These are phyloP conservation scores for Cuculus canorus DNA, from an alignment of 2,797 vertebrate genomes.

Conservation along the genomic window DNA sequence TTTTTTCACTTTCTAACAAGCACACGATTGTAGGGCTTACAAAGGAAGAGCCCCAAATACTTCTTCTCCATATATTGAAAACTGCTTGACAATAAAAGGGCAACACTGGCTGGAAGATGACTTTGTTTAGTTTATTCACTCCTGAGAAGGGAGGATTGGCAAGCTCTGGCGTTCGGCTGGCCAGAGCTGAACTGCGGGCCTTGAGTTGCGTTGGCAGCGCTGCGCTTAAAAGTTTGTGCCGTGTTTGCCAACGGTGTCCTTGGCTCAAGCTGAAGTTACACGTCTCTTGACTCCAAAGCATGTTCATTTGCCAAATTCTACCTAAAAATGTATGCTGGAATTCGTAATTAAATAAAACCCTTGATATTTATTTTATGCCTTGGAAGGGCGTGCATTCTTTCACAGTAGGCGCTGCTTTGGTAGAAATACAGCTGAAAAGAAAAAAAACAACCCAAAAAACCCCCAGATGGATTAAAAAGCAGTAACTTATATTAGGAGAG, in stretches of 20 bases:
- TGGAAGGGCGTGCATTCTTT: neutral
- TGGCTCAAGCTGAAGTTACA: slow-evolving; percentile 46
- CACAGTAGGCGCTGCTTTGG: neutral
- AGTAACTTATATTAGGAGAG: neutral
- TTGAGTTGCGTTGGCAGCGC: slow-evolving; percentile 44
- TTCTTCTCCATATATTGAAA: neutral
- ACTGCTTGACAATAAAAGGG: neutral
- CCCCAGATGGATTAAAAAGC: neutral
- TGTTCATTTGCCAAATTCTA: slow-evolving; percentile 32
- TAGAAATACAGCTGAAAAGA: slow-evolving; percentile 1
- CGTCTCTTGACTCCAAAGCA: slow-evolving; percentile 12
- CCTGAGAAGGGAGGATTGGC: slow-evolving; percentile 10
- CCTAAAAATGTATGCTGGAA: slow-evolving; percentile 51
- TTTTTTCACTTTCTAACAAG: neutral
- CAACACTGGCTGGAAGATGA: neutral
- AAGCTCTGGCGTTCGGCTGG: neutral
- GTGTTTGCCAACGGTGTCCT: slow-evolving; percentile 48
- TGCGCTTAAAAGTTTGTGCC: neutral
- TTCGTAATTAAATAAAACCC: slow-evolving; percentile 53
- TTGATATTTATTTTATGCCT: slow-evolving; percentile 3
- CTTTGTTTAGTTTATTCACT: neutral
- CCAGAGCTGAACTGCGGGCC: slow-evolving; percentile 29
- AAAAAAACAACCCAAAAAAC: neutral
- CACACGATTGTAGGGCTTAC: neutral
- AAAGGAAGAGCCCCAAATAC: neutral